Base-by-base conservation (phyloP, 2,888 invertebrate species). In the Iphiclides podalirius region DNA sequence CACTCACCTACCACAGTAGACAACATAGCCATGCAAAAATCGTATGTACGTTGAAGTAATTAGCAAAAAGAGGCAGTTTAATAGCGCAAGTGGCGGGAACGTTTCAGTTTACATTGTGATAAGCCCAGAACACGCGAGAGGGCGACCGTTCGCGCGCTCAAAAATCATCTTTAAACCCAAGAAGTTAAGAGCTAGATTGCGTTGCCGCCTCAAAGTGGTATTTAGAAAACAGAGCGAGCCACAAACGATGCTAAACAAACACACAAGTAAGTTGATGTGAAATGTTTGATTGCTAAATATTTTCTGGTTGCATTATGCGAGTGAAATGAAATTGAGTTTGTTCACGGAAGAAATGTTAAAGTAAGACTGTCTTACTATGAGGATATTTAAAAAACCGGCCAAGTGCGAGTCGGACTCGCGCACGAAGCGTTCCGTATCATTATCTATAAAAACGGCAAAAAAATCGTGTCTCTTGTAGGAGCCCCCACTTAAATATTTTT, bases 211-310 rank as follows among this genome's bases (percentile, higher is more conserved):
- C 11, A 1, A 9, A 15, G 1, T 13, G 15, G 20, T 49, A 39
- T 50, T 50, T 50, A 50, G 44, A 44, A 50, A 50, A 50, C 44
- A 50, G 44, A 12, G 44, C 35, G n/a, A 13, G 44, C 34, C 37
- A 16, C 44, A 39, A 39, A 39, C 42, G 37, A 34, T 33, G 23
- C 38, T 16, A 38, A 43, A 43, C 42, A 49, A 49, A 49, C 43
- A 49, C 16, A 17, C 20, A 20, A 37, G 41, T 37, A 48, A 37
- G 37, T 41, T 17, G 20, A 1, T 8, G 34, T 14, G 15, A 23
- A 15, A 14, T 17, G 35, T 31, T 31, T 41, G 33, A 38, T 42
- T 37, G 17, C 14, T 46, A 34, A 34, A 46, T 39, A 46, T 39
- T 20, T 31, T 31, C 31, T 33, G 11, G 46, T 7, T 31, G 41